Base-by-base conservation (phyloP, 2,797 vertebrate species). In the Rhynchonycteris naso region DNA sequence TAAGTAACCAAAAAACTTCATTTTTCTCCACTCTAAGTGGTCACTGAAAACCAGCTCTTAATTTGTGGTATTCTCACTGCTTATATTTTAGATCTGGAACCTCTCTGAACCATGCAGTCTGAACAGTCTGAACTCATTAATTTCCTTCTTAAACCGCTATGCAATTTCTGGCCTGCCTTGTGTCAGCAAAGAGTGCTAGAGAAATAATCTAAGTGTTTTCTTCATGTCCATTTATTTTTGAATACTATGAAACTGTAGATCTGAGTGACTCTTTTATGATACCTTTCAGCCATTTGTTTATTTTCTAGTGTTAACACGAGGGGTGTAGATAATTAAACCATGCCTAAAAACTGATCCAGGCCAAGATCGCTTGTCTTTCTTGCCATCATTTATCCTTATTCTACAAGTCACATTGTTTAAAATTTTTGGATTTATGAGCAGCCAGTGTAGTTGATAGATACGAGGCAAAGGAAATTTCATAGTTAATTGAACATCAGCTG, bases 321-420 rank as follows among this genome's bases (percentile, higher is more conserved):
- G 78, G 81, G 97, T 96, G 87, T 85, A 96, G 96, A 96, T 95
- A 97, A 96, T 97, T 92, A 98, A 98, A 96, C 97, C 90, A 66
- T 92, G 96, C 91, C 97, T 97, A 98, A 98, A 98, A 98, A 97
- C 98, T 98, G 98, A 96, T 93, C 54, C 94, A 94, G 94, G 95
- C 2, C 58, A 96, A 94, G 93, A 97, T 98, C 97, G 94, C 94
- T 90, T 97, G 95, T 97, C 97, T 97, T 97, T 91, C 88, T 96
- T 0, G 95, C 59, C 97, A 97, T 96, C 94, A 94, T 95, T 72
- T 92, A 78, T 91, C 87, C 88, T 97, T 96, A 90, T 94, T 95
- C 92, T 97, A 88, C 88, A 97, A 71, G 94, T 93, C 95, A 96
- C 91, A 81, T 95, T 97, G 81, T 96, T 96, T 93, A 96, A 96